Conservation (phyloP, 2,113 vertebrate species). For the Oryctolagus cuniculus region mOryCun1.1 NC_091432.1:234917501-234918000, state of each 20-base stretch:
- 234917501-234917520: background rate
- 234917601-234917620: background rate
- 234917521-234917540: background rate
- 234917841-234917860: background rate
- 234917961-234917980: background rate
- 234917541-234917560: background rate
- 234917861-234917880: background rate
- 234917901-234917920: background rate
- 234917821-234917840: background rate
- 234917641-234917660: fast-evolving
- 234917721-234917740: background rate
- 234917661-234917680: background rate
- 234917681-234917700: background rate
- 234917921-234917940: fast-evolving
- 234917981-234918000: background rate
- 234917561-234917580: background rate
- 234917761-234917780: background rate
- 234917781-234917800: background rate
- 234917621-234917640: background rate
- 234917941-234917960: background rate
- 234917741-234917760: background rate
- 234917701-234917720: too few relatives aligned
- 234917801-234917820: background rate
- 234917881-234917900: background rate
- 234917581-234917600: background rate